phyloP scores from a whole-genome alignment of 2,888 invertebrate species.

The Pseudococcus jackbeardsleyi region DNA sequence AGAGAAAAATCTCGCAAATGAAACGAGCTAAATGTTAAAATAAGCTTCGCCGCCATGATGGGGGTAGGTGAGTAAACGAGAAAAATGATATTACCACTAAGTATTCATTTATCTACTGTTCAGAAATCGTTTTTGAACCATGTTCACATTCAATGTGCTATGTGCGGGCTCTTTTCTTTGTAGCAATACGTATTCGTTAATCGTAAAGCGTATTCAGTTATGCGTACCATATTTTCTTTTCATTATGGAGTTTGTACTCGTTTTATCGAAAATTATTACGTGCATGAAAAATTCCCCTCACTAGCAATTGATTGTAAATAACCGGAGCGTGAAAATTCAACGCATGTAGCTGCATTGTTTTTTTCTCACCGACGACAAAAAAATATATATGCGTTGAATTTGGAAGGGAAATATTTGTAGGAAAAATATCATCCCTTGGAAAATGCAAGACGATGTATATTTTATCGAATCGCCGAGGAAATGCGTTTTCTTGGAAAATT shows the following conservation, averaged over 20 bases:
- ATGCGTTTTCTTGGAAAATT: no score
- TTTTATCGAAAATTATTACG: conserved; percentile 23
- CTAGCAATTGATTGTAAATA: conserved; percentile 8
- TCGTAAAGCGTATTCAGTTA: conserved; percentile 34
- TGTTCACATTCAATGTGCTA: neutral
- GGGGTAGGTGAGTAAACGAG: conserved; percentile 18
- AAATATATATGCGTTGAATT: no score
- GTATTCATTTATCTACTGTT: conserved; percentile 40
- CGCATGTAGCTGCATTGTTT: neutral
- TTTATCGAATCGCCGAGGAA: no score
- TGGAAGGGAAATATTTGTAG: no score
- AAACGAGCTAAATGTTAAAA: conserved; percentile 36
- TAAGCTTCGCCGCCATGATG: neutral
- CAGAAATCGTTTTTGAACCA: conserved; percentile 25
- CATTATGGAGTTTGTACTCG: neutral
- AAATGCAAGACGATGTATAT: no score
- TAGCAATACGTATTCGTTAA: conserved; percentile 27
- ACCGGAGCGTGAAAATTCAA: conserved; percentile 16
- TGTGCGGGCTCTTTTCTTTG: conserved; percentile 36
- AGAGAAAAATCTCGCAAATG: conserved; percentile 38
- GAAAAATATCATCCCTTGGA: no score
- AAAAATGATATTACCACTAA: conserved; percentile 42
- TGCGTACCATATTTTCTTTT: conserved; percentile 27
- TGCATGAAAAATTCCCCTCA: conserved; percentile 11
- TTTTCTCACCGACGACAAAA: no score